phyloP scores from a whole-genome alignment of 2,888 invertebrate species.

The Antitype chi region DNA sequence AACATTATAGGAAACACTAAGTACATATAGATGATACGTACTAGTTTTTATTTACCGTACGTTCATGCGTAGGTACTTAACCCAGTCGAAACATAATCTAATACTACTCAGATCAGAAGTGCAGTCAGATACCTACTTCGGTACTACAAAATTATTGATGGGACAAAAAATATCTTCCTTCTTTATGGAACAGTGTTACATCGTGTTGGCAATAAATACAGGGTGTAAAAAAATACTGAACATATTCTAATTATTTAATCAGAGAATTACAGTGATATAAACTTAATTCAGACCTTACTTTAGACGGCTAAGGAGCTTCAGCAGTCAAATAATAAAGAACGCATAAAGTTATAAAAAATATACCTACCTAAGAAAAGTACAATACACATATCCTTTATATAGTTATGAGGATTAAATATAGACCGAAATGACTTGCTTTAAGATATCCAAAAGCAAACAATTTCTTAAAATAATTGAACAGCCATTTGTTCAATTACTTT shows the following conservation, averaged over 20 bases:
- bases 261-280: conserved; percentile 65
- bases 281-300: conserved; percentile 70
- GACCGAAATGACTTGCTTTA: not conserved
- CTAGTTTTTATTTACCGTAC: not conserved
- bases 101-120: no score
- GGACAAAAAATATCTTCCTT: not conserved
- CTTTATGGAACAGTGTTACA: not conserved
- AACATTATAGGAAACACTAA: not conserved
- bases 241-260: conserved; percentile 58
- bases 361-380: conserved; percentile 52
- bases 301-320: conserved; percentile 47
- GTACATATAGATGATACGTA: not conserved
- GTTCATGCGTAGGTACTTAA: not conserved
- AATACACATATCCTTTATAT: conserved; percentile 37
- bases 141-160: not conserved
- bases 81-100: no score
- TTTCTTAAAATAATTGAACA: conserved; percentile 31
- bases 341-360: conserved; percentile 54
- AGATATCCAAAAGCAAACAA: not conserved
- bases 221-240: conserved; percentile 21
- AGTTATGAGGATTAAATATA: conserved; percentile 29
- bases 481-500: conserved; percentile 5
- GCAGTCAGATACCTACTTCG: no score
- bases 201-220: not conserved
- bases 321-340: conserved; percentile 52